Conservation (phyloP, 2,888 invertebrate species). For the Lasioglossum leucozonium region DNA sequence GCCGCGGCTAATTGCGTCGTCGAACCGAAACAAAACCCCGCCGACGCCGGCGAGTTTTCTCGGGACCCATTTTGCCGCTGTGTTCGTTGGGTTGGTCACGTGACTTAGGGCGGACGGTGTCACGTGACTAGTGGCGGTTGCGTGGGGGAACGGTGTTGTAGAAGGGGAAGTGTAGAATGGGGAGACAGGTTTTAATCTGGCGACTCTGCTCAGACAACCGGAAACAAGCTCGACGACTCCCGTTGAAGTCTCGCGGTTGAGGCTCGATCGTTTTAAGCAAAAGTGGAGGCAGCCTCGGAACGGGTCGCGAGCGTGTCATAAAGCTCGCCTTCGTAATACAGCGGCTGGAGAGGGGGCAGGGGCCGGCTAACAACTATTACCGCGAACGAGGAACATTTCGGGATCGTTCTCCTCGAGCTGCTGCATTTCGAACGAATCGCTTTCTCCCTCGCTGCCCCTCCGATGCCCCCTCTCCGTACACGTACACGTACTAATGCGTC, state of each 20-base stretch:
- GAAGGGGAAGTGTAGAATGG: not conserved
- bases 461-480: conserved; percentile 11
- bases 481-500: conserved; percentile 47
- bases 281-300: not conserved
- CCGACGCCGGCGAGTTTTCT: conserved; percentile 58
- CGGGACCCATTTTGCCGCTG: not conserved
- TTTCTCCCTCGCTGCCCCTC: conserved; percentile 4
- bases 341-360: too few species aligned
- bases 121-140: too few species aligned
- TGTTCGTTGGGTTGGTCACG: too few species aligned
- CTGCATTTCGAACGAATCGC: conserved; percentile 38
- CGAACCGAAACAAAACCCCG: conserved; percentile 61
- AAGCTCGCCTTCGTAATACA: not conserved
- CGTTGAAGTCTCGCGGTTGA: not conserved
- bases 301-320: conserved; percentile 16
- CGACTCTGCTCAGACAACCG: too few species aligned
- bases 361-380: conserved; percentile 29
- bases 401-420: conserved; percentile 21
- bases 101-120: too few species aligned
- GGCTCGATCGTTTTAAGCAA: not conserved
- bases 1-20: conserved; percentile 60
- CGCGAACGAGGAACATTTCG: conserved; percentile 30
- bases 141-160: not conserved
- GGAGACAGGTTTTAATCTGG: not conserved
- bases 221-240: not conserved